These are phyloP conservation scores for Drosophila nikananu DNA, from an alignment of 1,140 invertebrate genomes.

Conservation along the genomic window DNA sequence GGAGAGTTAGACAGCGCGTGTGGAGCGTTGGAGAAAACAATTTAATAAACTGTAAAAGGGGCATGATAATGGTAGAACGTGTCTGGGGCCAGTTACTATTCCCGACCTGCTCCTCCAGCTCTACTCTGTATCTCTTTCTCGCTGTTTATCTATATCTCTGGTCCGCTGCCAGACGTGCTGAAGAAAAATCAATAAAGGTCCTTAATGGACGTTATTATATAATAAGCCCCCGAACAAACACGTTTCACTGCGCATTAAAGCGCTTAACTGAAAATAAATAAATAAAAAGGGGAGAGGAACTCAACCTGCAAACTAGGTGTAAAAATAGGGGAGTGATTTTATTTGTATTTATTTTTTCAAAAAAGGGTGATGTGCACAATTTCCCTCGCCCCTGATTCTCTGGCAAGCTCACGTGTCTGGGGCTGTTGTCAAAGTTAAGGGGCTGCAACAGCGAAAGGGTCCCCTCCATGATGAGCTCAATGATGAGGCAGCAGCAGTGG, in stretches of 20 bases:
- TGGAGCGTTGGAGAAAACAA: slow-evolving; percentile 51
- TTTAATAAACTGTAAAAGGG: slow-evolving; percentile 83
- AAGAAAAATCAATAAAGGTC: slow-evolving; percentile 79
- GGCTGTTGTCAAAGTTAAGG: slow-evolving; percentile 9
- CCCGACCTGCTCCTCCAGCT: slow-evolving; percentile 13
- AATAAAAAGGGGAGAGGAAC: slow-evolving; percentile 9
- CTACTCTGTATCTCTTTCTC: slow-evolving; percentile 10
- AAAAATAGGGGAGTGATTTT: slow-evolving; percentile 32
- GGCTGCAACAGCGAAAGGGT: slow-evolving; percentile 28
- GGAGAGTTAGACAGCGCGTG: slow-evolving; percentile 18
- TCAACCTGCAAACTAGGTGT: slow-evolving; percentile 43
- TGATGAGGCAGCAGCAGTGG: slow-evolving; percentile 34
- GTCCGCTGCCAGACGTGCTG: slow-evolving; percentile 56
- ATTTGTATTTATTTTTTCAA: slow-evolving; percentile 9
- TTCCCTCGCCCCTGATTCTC: neutral
- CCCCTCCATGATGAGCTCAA: slow-evolving; percentile 26
- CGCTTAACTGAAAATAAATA: slow-evolving; percentile 72
- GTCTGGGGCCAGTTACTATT: slow-evolving; percentile 66
- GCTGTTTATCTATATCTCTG: slow-evolving; percentile 18
- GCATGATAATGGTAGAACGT: slow-evolving; percentile 76
- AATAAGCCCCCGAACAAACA: slow-evolving; percentile 76
- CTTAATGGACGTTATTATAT: slow-evolving; percentile 82
- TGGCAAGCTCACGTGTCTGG: slow-evolving; percentile 27
- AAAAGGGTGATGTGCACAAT: neutral
- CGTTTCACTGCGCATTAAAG: slow-evolving; percentile 67